These are phyloP conservation scores for Himalopsyche anomala DNA, from an alignment of 2,888 invertebrate genomes.

Conservation along the genomic window DNA sequence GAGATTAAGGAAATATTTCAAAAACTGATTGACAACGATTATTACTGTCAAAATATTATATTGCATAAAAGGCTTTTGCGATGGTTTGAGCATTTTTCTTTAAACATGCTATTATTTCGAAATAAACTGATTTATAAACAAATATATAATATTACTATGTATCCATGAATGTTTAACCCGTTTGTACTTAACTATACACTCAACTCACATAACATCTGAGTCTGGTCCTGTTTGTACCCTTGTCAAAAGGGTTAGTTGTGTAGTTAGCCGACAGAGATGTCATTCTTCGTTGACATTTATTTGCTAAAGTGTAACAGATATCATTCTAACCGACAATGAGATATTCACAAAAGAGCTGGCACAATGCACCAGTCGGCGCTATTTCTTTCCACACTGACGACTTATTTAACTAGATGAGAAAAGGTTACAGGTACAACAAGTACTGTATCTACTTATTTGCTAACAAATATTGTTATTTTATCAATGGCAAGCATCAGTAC, in stretches of 20 bases:
- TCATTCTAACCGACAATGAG: conserved; percentile 42
- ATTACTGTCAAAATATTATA: no score
- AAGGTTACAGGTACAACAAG: conserved; percentile 9
- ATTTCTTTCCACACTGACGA: conserved; percentile 19
- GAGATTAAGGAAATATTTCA: no score
- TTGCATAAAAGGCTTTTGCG: no score
- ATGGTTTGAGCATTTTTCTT: no score
- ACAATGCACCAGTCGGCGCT: conserved; percentile 6
- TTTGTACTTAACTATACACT: no score
- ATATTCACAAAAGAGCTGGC: conserved; percentile 8
- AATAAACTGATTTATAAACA: no score
- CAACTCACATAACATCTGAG: neutral
- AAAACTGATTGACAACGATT: no score
- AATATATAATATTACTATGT: no score
- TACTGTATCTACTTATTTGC: neutral
- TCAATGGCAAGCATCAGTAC: no score
- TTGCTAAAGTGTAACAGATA: conserved; percentile 43
- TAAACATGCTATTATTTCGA: no score
- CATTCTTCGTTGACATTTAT: conserved; percentile 43
- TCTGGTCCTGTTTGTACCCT: conserved; percentile 52
- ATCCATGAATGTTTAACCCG: no score
- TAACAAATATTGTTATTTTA: neutral
- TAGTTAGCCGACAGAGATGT: conserved; percentile 37
- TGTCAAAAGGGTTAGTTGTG: conserved; percentile 62
- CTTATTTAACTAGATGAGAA: conserved; percentile 36